A percentile compares a stretch with the other conserved stretches of the same genome.
Evolutionary conservation across 1,140 invertebrate species (phyloP).

Genomic region (Pseudomyrmex flavicornis): DNA sequence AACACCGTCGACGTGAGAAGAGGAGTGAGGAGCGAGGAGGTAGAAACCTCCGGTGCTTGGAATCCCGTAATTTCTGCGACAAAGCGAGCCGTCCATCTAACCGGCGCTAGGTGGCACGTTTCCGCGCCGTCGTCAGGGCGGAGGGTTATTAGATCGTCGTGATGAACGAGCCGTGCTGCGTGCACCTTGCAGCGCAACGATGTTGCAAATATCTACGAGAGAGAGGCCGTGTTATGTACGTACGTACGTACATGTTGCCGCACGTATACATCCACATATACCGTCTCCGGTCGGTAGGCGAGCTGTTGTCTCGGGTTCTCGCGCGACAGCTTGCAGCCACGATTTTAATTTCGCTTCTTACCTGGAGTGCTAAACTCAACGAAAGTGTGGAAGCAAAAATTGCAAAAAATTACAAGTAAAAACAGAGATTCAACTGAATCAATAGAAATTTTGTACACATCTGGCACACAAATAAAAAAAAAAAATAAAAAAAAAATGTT

Average conservation of each 20-base stretch:
- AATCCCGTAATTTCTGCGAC: constrained; percentile 79
- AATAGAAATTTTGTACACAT: too few species aligned
- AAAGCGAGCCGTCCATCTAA: constrained; percentile 77
- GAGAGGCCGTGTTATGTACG: constrained; percentile 20
- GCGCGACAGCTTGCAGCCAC: constrained; percentile 22
- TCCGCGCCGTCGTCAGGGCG: constrained; percentile 49
- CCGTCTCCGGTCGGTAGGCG: neutral
- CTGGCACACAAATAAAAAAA: neutral
- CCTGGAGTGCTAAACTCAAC: neutral
- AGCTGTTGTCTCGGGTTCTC: constrained; percentile 3
- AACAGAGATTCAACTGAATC: neutral
- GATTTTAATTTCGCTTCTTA: constrained; percentile 11
- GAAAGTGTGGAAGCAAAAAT: neutral
- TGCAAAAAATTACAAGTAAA: neutral
- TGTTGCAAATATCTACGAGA: constrained; percentile 55
- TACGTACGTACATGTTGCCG: neutral
- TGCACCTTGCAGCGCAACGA: constrained; percentile 49
- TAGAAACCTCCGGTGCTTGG: constrained; percentile 55
- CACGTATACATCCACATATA: neutral
- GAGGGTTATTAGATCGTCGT: constrained; percentile 77
- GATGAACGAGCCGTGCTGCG: constrained; percentile 74
- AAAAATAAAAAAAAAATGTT: neutral
- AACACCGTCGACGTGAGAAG: neutral
- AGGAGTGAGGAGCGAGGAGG: constrained; percentile 3
- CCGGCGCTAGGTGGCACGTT: constrained; percentile 53